Conservation (phyloP, 2,113 vertebrate genomes). For the Pteropus alecto region DNA sequence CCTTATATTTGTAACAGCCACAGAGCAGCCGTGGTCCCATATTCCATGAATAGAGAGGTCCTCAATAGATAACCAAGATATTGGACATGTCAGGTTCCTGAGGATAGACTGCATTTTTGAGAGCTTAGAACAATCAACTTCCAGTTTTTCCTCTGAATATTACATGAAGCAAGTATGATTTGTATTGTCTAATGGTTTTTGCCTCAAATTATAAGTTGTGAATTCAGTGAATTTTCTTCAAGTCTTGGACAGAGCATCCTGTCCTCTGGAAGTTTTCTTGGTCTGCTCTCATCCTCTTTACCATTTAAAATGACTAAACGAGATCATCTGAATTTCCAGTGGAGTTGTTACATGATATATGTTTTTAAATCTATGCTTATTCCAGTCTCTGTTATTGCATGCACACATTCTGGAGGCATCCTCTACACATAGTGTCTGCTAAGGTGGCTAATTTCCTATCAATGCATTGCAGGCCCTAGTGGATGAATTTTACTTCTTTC, state of each 20-base stretch:
- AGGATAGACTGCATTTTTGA: not conserved
- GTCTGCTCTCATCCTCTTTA: not conserved
- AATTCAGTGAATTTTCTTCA: not conserved
- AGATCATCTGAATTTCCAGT: not conserved
- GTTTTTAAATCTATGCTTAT: not conserved
- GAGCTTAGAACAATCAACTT: not conserved
- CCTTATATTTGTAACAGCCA: not conserved
- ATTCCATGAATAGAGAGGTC: not conserved
- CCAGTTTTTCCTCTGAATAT: not conserved
- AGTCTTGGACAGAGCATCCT: not conserved
- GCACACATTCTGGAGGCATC: not conserved
- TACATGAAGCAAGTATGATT: not conserved
- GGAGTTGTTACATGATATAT: not conserved
- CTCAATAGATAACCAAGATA: not conserved
- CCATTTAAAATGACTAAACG: not conserved
- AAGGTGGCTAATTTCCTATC: not conserved
- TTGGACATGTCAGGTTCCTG: not conserved
- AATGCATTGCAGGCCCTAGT: not conserved
- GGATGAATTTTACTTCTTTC: not conserved
- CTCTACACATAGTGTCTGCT: not conserved
- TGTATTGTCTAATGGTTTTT: not conserved
- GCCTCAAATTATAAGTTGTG: not conserved
- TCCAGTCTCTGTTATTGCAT: not conserved
- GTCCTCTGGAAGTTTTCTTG: not conserved
- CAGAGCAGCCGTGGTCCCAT: not conserved